Percentiles rank a stretch among this genome's conserved stretches.
Conservation (phyloP, 2,888 invertebrate genomes). For the Spatulosminthurus flaviceps region DNA sequence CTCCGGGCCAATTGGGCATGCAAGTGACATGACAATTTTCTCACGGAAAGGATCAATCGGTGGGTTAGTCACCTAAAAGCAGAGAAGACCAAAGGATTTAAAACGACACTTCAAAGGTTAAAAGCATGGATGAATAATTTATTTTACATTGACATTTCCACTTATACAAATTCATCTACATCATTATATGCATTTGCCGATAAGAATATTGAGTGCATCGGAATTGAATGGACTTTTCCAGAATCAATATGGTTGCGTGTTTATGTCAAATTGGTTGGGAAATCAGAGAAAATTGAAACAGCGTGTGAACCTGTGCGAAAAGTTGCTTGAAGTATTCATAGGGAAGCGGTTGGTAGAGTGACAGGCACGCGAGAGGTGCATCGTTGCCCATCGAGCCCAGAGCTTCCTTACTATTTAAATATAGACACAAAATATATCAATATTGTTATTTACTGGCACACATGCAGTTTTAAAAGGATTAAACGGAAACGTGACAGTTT, state of each 20-base stretch:
- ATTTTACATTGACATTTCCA: too few relatives aligned
- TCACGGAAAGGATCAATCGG: conserved; percentile 99
- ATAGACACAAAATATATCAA: neutral
- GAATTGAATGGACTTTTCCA: too few relatives aligned
- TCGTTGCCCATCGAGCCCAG: conserved; percentile 99
- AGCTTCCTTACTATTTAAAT: conserved; percentile 86
- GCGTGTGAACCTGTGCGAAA: conserved; percentile 83
- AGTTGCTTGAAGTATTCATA: conserved; percentile 99
- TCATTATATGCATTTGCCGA: too few relatives aligned
- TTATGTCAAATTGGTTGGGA: neutral
- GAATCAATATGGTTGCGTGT: too few relatives aligned
- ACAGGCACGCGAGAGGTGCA: conserved; percentile 95
- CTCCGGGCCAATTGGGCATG: conserved; percentile 96
- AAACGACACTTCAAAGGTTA: neutral
- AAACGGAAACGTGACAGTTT: neutral
- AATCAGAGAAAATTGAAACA: conserved; percentile 20
- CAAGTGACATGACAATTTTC: conserved; percentile 97
- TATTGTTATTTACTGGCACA: conserved; percentile 27
- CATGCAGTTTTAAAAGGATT: neutral
- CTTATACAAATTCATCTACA: too few relatives aligned
- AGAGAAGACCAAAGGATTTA: conserved; percentile 1
- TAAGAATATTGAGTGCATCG: neutral
- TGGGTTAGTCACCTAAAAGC: conserved; percentile 86
- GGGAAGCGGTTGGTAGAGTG: conserved; percentile 90
- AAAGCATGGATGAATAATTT: neutral